Evolutionary conservation across 2,888 invertebrate genomes (phyloP).

Genomic region (Helobdella robusta): DNA sequence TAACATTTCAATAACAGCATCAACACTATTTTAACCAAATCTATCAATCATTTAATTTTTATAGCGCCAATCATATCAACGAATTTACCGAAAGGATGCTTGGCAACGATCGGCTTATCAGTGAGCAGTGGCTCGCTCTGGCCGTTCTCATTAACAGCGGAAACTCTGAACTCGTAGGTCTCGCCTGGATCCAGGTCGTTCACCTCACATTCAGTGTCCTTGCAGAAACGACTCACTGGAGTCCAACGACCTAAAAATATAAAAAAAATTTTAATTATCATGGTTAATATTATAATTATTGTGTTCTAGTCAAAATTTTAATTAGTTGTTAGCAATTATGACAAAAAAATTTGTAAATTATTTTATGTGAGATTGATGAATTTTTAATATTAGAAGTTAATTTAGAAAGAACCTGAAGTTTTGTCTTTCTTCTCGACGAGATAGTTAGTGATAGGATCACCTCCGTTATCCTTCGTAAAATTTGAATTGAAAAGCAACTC

Average conservation of each 20-base stretch:
- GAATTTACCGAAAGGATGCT: conserved; percentile 77
- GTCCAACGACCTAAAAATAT: conserved; percentile 49
- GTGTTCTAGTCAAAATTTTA: no score
- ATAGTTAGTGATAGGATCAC: conserved; percentile 89
- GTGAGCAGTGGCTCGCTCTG: conserved; percentile 83
- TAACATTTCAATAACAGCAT: not conserved
- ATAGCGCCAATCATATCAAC: not conserved
- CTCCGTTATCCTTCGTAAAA: conserved; percentile 70
- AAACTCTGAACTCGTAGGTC: conserved; percentile 86
- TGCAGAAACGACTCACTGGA: conserved; percentile 57
- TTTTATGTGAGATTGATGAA: no score
- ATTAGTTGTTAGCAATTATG: no score
- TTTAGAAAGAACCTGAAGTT: conserved; percentile 49
- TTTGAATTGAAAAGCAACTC: no score
- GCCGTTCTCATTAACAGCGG: conserved; percentile 98
- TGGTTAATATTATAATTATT: conserved; percentile 81
- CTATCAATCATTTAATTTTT: not conserved
- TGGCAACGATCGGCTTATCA: conserved; percentile 77
- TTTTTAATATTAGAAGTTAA: no score
- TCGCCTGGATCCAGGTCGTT: conserved; percentile 68
- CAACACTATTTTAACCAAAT: not conserved
- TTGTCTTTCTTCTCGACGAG: conserved; percentile 86
- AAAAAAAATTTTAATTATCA: no score
- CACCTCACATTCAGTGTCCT: conserved; percentile 63
- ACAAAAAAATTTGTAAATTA: no score